These are phyloP conservation scores for Agonopterix subpropinquella DNA, from an alignment of 2,888 invertebrate genomes.

Conservation along the genomic window DNA sequence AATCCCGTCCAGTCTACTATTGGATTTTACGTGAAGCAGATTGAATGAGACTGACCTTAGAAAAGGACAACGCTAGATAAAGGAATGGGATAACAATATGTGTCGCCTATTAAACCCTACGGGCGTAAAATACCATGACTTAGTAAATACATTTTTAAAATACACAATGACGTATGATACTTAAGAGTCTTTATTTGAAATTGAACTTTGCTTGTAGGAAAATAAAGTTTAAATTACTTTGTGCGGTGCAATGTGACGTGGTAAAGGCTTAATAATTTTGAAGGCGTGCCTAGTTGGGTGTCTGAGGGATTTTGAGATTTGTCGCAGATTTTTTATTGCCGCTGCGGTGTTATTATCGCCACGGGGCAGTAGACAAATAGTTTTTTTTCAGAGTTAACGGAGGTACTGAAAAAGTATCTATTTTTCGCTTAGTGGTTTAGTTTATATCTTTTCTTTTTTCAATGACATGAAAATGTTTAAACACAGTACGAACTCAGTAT, in stretches of 20 bases:
- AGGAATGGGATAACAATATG: background rate
- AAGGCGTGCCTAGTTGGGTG: constrained; percentile 69
- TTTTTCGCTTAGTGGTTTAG: too few relatives aligned
- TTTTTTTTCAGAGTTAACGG: constrained; percentile 17
- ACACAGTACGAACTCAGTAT: too few relatives aligned
- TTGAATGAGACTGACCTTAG: constrained; percentile 50
- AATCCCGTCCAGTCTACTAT: constrained; percentile 55
- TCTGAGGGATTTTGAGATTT: constrained; percentile 64
- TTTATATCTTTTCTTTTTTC: too few relatives aligned
- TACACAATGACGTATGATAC: background rate
- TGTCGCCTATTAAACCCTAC: constrained; percentile 46
- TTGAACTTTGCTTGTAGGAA: background rate
- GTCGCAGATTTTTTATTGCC: constrained; percentile 62
- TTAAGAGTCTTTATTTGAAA: background rate
- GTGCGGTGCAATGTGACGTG: constrained; percentile 15
- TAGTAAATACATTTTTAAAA: constrained; percentile 41
- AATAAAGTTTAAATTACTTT: background rate
- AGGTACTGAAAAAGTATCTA: too few relatives aligned
- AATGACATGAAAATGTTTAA: too few relatives aligned
- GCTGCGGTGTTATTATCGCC: constrained; percentile 58
- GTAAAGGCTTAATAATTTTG: constrained; percentile 67
- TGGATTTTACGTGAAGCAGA: constrained; percentile 56
- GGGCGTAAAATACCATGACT: constrained; percentile 63
- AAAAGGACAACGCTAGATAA: constrained; percentile 21
- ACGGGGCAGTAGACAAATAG: constrained; percentile 45